These are phyloP conservation scores for Pissodes strobi DNA, from an alignment of 1,140 invertebrate species.

Conservation along the genomic window DNA sequence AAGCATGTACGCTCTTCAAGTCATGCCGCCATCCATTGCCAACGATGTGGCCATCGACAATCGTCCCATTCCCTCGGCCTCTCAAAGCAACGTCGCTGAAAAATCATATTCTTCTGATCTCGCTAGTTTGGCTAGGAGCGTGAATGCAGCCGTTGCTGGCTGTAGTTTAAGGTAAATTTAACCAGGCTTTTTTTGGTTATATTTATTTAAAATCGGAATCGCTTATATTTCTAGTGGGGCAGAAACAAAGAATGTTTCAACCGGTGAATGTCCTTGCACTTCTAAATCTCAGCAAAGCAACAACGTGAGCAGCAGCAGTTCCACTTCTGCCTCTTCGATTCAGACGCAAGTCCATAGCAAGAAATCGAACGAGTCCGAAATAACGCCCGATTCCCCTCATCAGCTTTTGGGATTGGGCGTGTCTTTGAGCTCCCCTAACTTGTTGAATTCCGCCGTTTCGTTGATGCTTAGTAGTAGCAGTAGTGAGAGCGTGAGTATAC, in stretches of 20 bases:
- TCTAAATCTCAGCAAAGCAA: constrained; percentile 16
- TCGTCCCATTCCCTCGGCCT: constrained; percentile 29
- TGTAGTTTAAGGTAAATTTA: constrained; percentile 22
- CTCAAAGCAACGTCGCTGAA: constrained; percentile 38
- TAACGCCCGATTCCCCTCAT: constrained; percentile 33
- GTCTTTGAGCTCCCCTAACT: constrained; percentile 54
- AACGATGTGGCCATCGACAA: constrained; percentile 28
- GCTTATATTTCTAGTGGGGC: background rate
- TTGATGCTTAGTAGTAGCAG: constrained; percentile 58
- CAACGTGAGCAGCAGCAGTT: constrained; percentile 20
- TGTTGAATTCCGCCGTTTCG: constrained; percentile 50
- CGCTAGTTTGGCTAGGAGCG: constrained; percentile 12
- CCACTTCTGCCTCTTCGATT: constrained; percentile 38
- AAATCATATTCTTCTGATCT: constrained; percentile 38
- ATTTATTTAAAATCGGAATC: no score
- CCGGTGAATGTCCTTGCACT: constrained; percentile 22
- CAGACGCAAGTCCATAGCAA: constrained; percentile 32
- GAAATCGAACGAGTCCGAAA: constrained; percentile 20
- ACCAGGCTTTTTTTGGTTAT: no score
- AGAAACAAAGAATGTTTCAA: constrained; percentile 19
- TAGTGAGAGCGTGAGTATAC: constrained; percentile 52
- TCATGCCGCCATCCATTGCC: constrained; percentile 1
- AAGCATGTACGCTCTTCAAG: constrained; percentile 42
- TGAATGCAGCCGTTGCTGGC: constrained; percentile 13
- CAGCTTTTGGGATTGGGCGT: constrained; percentile 44